Evolutionary conservation across 2,797 vertebrate species (phyloP), one percentile per base, ranked within the genome.

Genomic region (Acrossocheilus wenchowensis): DNA sequence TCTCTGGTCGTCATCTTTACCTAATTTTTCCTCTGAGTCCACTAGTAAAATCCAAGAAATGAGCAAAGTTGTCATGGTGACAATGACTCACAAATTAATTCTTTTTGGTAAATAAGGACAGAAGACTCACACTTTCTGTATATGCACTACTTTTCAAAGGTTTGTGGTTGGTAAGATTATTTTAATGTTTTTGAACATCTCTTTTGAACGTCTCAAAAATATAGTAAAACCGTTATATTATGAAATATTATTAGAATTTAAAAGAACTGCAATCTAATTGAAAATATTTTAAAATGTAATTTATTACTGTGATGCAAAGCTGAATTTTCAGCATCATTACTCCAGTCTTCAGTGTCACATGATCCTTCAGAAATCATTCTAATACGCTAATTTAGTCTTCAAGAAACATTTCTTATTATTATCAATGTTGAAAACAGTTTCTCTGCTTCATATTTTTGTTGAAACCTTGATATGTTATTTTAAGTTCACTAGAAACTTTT

Each of bases 31-130:
- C 6, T 6, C 2, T 0, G 12, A 48, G 43, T 48, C 43, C 4
- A 73, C 15, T 45, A 23, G 23, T 73, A 26, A 41, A 72, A 43
- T 72, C 1, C 11, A 68, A 68, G 6, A 60, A 41, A 80, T 45
- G 8, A 64, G 57, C 21, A 80, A 66, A 80, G 43, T 41, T 43
- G 77, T 79, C 23, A 79, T 54, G n/a, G 23, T 79, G 39, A 45
- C 39, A 43, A 2, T 79, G 54, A 62, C 36, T 62, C 19, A 78
- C 21, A 8, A 43, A 60, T 62, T 1, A 62, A 6, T 60, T 62
- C 1, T 30, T 60, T 39, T 21, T 39, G 41, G 60, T 26, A 66
- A 66, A 80, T 66, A 6, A 80, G 60, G 23, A 30, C 30, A 30
- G 30, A 60, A 62, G 11, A 5, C 39, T 64, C 36, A 43, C 54